Conservation (phyloP, 2,888 invertebrate species). For the Trissonchulus sp. region DNA sequence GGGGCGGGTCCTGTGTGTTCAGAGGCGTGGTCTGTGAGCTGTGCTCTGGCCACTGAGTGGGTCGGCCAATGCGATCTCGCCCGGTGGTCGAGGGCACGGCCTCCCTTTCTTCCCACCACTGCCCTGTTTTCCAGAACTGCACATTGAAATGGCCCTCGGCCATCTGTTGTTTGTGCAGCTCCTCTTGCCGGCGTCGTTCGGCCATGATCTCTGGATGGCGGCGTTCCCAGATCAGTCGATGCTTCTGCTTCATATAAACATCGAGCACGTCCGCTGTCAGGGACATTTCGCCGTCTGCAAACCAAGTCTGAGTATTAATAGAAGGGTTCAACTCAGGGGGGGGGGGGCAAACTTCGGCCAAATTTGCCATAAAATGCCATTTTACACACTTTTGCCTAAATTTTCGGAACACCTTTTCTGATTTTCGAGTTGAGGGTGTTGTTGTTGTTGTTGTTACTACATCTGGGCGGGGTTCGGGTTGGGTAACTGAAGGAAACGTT, state of each 20-base stretch:
- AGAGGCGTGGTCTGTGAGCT: neutral
- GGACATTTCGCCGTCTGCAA: conserved; percentile 77
- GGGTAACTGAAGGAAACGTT: no score
- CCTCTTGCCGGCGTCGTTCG: conserved; percentile 40
- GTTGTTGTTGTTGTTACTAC: no score
- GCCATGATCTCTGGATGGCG: conserved; percentile 61
- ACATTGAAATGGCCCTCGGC: conserved; percentile 13
- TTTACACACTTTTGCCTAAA: no score
- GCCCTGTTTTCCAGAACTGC: conserved; percentile 4
- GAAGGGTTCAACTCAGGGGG: neutral
- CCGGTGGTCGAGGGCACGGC: neutral
- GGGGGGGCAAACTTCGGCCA: neutral
- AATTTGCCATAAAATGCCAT: neutral
- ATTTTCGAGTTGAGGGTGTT: no score
- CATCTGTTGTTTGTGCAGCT: conserved; percentile 39
- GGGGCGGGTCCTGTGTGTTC: neutral
- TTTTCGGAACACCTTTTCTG: no score
- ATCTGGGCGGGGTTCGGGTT: no score
- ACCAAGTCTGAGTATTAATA: neutral
- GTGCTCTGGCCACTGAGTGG: neutral
- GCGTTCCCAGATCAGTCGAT: conserved; percentile 94
- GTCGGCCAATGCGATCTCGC: neutral
- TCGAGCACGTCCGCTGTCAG: conserved; percentile 65
- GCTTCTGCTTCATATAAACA: conserved; percentile 95
- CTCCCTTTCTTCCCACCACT: neutral